Percentiles rank a stretch among this genome's conserved stretches.
Evolutionary conservation across 2,888 invertebrate genomes (phyloP).

Genomic region (Tetheella fluctuosa): DNA sequence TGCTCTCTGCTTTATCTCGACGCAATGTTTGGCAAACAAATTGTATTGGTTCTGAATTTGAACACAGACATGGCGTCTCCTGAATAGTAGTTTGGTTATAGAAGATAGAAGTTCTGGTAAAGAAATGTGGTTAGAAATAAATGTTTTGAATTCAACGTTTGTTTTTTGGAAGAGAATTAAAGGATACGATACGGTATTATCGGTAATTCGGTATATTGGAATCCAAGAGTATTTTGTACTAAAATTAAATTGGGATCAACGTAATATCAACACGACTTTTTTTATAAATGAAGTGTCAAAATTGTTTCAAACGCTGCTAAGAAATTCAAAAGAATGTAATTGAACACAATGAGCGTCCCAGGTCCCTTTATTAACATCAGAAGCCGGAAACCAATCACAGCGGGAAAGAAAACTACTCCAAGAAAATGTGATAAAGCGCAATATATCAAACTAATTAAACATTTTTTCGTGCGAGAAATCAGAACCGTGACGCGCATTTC

Average conservation of each 20-base stretch:
- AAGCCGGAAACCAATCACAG: background rate
- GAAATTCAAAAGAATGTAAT: no score
- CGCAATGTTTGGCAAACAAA: background rate
- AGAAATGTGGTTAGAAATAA: no score
- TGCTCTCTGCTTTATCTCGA: background rate
- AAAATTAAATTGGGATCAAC: no score
- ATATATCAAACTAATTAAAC: background rate
- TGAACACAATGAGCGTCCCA: no score
- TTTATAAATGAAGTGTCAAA: no score
- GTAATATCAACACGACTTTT: no score
- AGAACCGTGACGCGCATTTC: background rate
- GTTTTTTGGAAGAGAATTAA: no score
- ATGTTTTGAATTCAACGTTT: no score
- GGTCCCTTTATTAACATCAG: background rate
- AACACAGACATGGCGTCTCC: background rate
- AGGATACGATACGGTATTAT: no score
- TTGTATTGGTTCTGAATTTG: background rate
- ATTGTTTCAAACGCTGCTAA: no score
- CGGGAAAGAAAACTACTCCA: background rate
- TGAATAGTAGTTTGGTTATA: background rate
- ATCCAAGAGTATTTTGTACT: no score
- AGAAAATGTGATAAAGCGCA: background rate
- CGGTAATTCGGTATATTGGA: no score
- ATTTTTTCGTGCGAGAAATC: slow-evolving; percentile 2
- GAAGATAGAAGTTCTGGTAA: background rate